phyloP scores from a whole-genome alignment of 2,113 vertebrate genomes.

The Brachypodius melanocephalos region DNA sequence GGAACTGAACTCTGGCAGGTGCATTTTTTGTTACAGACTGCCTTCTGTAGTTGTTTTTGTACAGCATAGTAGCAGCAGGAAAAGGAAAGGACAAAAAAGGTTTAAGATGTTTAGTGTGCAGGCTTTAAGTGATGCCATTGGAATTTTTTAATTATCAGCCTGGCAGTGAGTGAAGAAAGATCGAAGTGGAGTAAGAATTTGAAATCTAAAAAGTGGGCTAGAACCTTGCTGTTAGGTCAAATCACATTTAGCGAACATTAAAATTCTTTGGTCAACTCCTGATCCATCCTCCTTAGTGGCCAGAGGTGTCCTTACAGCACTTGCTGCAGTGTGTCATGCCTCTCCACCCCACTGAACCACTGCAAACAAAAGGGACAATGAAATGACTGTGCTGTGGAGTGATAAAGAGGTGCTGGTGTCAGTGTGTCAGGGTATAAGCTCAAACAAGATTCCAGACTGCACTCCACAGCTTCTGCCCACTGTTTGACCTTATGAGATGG shows the following conservation, averaged over 20 bases:
- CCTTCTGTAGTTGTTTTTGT: not conserved
- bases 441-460: not conserved
- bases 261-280: not conserved
- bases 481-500: not conserved
- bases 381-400: rapidly evolving
- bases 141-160: not conserved
- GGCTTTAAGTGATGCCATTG: not conserved
- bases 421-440: not conserved
- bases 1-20: not conserved
- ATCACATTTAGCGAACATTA: not conserved
- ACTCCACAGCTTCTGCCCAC: not conserved
- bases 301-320: not conserved
- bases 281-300: not conserved
- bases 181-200: not conserved
- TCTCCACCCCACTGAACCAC: not conserved
- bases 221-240: not conserved
- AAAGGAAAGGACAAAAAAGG: not conserved
- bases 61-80: not conserved
- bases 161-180: not conserved
- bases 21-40: not conserved
- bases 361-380: not conserved
- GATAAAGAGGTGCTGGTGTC: not conserved
- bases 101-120: not conserved
- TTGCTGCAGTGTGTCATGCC: not conserved
- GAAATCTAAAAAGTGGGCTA: not conserved